Conservation (phyloP, 2,113 vertebrate genomes). For the Platysteira castanea region DNA sequence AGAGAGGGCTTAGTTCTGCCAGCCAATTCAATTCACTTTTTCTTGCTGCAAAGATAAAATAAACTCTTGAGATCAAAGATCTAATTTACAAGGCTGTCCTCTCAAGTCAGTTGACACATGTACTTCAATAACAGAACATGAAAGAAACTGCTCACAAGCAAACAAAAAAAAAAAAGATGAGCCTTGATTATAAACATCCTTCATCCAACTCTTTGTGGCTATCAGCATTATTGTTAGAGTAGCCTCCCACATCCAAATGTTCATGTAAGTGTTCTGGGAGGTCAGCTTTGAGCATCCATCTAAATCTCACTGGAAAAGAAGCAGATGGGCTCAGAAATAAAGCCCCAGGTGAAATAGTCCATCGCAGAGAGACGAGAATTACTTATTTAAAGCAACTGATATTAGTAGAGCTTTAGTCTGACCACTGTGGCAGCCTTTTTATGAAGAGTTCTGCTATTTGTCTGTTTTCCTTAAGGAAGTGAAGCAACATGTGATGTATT, state of each 20-base stretch:
- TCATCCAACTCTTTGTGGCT: background rate
- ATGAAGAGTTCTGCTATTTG: background rate
- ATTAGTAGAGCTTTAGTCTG: background rate
- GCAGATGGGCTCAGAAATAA: background rate
- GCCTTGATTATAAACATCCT: constrained; percentile 12
- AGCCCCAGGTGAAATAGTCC: background rate
- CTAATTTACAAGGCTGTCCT: constrained; percentile 43
- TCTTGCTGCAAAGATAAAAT: constrained; percentile 58
- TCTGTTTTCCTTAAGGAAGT: background rate
- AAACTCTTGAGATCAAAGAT: constrained; percentile 65
- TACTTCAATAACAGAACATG: constrained; percentile 36
- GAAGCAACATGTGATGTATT: background rate
- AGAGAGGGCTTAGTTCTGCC: constrained; percentile 41
- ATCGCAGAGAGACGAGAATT: background rate
- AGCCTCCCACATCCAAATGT: background rate
- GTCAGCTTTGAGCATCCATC: background rate
- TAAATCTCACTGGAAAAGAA: background rate
- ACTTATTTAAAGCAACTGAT: background rate
- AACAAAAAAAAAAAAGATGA: constrained; percentile 9
- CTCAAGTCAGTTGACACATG: constrained; percentile 41
- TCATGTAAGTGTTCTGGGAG: background rate
- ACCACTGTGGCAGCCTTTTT: background rate
- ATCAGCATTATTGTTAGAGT: background rate
- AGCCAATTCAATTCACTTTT: constrained; percentile 51
- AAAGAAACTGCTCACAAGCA: constrained; percentile 35